Evolutionary conservation across 2,113 vertebrate species (phyloP).

Genomic region (Gobio gobio): DNA sequence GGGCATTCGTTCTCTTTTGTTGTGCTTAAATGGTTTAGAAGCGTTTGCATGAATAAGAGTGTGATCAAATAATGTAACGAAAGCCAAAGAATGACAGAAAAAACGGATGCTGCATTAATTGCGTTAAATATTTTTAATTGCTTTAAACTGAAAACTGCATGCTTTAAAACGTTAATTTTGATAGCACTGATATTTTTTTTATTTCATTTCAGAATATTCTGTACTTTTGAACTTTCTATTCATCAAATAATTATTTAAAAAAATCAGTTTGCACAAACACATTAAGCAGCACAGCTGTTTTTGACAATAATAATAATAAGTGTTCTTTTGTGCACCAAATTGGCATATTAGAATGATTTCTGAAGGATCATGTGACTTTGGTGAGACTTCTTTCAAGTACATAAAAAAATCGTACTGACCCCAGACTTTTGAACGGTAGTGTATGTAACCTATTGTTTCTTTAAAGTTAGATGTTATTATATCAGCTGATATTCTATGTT

Average conservation of each 20-base stretch:
- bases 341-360: not conserved
- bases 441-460: not conserved
- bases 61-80: too few relatives aligned
- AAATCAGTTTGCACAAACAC: too few relatives aligned
- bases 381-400: not conserved
- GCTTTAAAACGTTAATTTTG: too few relatives aligned
- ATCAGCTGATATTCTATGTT: not conserved
- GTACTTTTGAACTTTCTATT: not conserved
- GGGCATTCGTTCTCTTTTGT: too few relatives aligned
- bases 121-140: too few relatives aligned
- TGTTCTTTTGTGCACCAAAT: not conserved
- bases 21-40: too few relatives aligned
- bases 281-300: too few relatives aligned
- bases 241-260: too few relatives aligned
- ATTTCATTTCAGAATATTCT: not conserved
- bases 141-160: too few relatives aligned
- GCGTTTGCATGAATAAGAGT: too few relatives aligned
- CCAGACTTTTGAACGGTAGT: not conserved
- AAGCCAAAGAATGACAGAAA: too few relatives aligned
- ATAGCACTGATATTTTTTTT: not conserved
- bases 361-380: not conserved
- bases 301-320: not conserved
- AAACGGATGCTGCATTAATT: too few relatives aligned
- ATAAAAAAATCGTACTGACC: not conserved
- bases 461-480: not conserved